Base-by-base conservation (phyloP, 2,888 invertebrate genomes). In the Stenurella melanura region DNA sequence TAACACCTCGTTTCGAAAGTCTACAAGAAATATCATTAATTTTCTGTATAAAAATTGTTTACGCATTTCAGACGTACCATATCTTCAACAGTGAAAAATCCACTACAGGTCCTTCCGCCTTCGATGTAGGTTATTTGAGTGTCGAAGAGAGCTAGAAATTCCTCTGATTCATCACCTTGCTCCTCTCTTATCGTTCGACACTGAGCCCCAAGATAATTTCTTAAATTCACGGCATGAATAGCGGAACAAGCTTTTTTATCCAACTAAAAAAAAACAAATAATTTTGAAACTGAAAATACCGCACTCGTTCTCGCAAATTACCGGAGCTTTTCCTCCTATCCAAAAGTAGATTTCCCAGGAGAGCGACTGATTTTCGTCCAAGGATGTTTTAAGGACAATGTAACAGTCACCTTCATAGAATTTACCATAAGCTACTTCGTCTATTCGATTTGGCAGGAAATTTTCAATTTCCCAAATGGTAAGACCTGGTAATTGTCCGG, bases 391-490 rank as follows among this genome's bases (percentile, higher is more conserved):
- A 75, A 99, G 90, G 63, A 99, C 93, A 84, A 99, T 98, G 89
- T 99, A 99, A 89, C 99, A 99, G 89, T 99, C 99, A 6, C 97
- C 99, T 90, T 99, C 98, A 88, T 98, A 99, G 90, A 99, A 99
- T 90, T 98, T 98, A 2, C 99, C 99, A 88, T 98, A 96, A 0
- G 97, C 95, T 7, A 95, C 97, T 92, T 97, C 96, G 72, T 96
- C 96, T 60, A 99, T 95, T 85, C 95, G 95, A 87, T 98, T 98
- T 0, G 99, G 99, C 80, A 99, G 91, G 89, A 99, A 99, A 90
- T 99, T 99, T 90, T 99, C 99, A 79, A 99, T 99, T 91, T 99
- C 99, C 99, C 99, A 99, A 78, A 98, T 95, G 30, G 96, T 95
- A 42, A 99, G 87, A 1, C 98, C 98, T 0, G 97, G 95, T 72